Base-by-base conservation (phyloP, 2,113 vertebrate genomes). In the Cathartes aura region DNA sequence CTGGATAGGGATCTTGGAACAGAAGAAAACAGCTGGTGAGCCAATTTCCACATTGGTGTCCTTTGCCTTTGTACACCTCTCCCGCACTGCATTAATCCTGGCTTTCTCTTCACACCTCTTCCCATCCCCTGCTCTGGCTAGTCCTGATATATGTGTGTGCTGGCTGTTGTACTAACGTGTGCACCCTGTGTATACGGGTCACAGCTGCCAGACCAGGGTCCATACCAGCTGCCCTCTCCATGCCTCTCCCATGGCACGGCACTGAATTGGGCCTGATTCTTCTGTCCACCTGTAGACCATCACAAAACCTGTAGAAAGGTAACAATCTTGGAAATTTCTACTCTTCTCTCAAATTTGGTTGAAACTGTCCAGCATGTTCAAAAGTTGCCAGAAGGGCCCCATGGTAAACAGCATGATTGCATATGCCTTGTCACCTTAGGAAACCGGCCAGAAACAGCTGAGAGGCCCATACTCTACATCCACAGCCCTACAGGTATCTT, bases 171-270 rank as follows among this genome's bases (percentile, higher is more conserved):
- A 75, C 47, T 30, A 52, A 59, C 2, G 6, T 2, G 2, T 1
- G 1, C 5, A 0, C 11, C 15, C 68, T 22, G 42, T 0, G 1
- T 7, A 5, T 4, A 21, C 2, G 5, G 21, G 30, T 55, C 59
- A 58, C 6, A 36, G 68, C 5, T 81, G 34, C 55, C 82, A 88
- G 50, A 67, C 3, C 55, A 74, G 30, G 9, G 15, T 42, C 66
- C 23, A 9, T 36, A 60, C 1, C 45, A 34, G 9, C 40, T 66
- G 45, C 10, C 30, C 29, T 34, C 30, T 78, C 76, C 58, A 23
- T 62, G 52, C 15, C 29, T 91, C 48, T 75, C 29, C 32, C 4
- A 1, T 23, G 70, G 43, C 66, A 50, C 2, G 2, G 30, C 1
- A 2, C 21, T 63, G 47, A 79, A 47, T 3, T 50, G 12, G 42